phyloP scores from a whole-genome alignment of 2,888 invertebrate species.

The Rhagophthalmus giganteus region DNA sequence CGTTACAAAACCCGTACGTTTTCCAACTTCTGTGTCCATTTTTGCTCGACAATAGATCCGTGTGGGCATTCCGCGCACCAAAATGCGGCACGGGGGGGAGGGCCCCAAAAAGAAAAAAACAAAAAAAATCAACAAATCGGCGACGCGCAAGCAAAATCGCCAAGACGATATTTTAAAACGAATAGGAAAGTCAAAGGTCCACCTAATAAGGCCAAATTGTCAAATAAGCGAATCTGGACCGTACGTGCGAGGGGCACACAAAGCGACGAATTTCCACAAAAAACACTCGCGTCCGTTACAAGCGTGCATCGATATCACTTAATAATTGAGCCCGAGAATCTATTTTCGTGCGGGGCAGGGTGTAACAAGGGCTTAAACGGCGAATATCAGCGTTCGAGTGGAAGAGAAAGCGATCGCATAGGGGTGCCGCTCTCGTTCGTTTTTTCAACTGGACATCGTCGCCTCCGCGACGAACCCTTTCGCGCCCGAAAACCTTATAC shows the following conservation, averaged over 20 bases:
- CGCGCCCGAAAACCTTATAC: neutral
- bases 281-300: neutral
- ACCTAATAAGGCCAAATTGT: constrained; percentile 51
- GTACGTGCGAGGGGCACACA: constrained; percentile 38
- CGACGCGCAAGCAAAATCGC: too few species aligned
- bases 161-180: constrained; percentile 10
- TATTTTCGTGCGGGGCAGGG: constrained; percentile 11
- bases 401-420: constrained; percentile 26
- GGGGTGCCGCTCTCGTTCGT: constrained; percentile 9
- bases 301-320: constrained; percentile 8
- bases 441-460: constrained; percentile 1
- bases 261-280: constrained; percentile 9
- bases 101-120: too few species aligned
- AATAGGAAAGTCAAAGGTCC: constrained; percentile 45
- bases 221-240: constrained; percentile 47
- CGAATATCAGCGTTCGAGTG: constrained; percentile 7
- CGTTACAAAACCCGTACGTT: constrained; percentile 39
- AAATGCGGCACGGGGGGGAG: too few species aligned
- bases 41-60: too few species aligned
- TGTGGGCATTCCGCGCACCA: too few species aligned
- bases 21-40: too few species aligned
- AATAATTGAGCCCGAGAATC: constrained; percentile 12
- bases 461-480: neutral
- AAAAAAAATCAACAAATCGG: too few species aligned
- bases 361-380: constrained; percentile 13